Percentiles rank a stretch among this genome's conserved stretches.
These are phyloP conservation scores for Pseudoatta argentina DNA, from an alignment of 1,140 invertebrate species.

Conservation along the genomic window DNA sequence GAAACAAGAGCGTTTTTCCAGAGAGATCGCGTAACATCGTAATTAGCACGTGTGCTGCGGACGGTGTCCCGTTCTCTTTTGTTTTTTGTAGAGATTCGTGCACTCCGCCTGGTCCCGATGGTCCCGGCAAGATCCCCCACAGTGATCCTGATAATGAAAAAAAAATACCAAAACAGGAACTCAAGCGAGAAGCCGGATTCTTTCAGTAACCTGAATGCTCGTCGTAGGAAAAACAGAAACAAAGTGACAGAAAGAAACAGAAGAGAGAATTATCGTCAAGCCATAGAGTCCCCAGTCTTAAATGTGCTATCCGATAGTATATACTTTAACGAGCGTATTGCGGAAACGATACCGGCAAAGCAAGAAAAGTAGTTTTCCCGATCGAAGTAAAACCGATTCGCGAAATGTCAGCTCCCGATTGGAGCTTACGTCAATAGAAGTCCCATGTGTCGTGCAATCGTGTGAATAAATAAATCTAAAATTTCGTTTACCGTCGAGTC, in stretches of 20 bases:
- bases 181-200: slow-evolving; percentile 64
- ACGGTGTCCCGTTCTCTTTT: slow-evolving; percentile 64
- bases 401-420: slow-evolving; percentile 9
- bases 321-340: not conserved
- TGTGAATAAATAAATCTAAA: slow-evolving; percentile 48
- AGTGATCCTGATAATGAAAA: slow-evolving; percentile 68
- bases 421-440: slow-evolving; percentile 28
- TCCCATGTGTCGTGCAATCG: not conserved
- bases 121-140: slow-evolving; percentile 58
- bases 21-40: slow-evolving; percentile 46
- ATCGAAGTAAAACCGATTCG: not conserved
- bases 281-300: slow-evolving; percentile 51
- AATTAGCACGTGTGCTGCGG: slow-evolving; percentile 67
- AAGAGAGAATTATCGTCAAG: slow-evolving; percentile 62
- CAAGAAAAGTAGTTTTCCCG: slow-evolving; percentile 21
- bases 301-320: slow-evolving; percentile 6
- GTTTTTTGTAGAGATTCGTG: slow-evolving; percentile 66
- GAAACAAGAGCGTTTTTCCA: slow-evolving; percentile 29
- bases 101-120: slow-evolving; percentile 62
- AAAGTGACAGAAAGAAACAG: slow-evolving; percentile 39
- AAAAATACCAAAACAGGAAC: slow-evolving; percentile 61
- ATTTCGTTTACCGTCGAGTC: not conserved
- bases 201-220: slow-evolving; percentile 56
- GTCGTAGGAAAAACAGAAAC: slow-evolving; percentile 14
- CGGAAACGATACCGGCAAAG: not conserved